These are phyloP conservation scores for Plutella xylostella DNA, from an alignment of 2,888 invertebrate species.

Conservation along the genomic window DNA sequence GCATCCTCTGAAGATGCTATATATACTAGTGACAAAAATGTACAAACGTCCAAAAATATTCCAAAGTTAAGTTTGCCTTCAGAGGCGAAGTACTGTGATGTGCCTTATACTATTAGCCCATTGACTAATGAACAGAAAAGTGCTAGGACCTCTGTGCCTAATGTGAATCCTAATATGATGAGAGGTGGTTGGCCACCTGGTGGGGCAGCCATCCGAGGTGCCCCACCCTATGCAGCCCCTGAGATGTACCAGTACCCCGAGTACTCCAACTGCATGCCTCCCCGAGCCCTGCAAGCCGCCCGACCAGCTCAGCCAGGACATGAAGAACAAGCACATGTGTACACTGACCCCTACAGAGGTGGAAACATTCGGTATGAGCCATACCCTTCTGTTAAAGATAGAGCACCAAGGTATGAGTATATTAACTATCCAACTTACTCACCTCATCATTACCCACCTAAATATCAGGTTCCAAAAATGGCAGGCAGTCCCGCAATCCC, in stretches of 20 bases:
- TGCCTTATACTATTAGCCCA: constrained; percentile 57
- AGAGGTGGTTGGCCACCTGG: constrained; percentile 40
- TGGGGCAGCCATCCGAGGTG: constrained; percentile 36
- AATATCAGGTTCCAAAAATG: constrained; percentile 44
- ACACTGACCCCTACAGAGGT: constrained; percentile 45
- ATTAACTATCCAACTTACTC: constrained; percentile 49
- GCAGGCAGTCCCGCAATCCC: constrained; percentile 32
- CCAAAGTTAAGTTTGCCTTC: constrained; percentile 37
- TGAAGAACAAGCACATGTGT: constrained; percentile 43
- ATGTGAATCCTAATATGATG: constrained; percentile 33
- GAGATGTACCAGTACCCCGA: constrained; percentile 54
- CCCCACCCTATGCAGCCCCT: constrained; percentile 41
- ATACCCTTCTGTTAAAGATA: constrained; percentile 51
- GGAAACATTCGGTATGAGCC: constrained; percentile 52
- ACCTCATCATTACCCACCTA: constrained; percentile 39
- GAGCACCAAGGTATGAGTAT: constrained; percentile 61
- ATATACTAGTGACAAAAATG: constrained; percentile 31
- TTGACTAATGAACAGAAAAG: constrained; percentile 48
- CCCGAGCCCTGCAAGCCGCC: constrained; percentile 36
- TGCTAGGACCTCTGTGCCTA: constrained; percentile 37
- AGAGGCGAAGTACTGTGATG: constrained; percentile 59
- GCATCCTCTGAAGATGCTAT: constrained; percentile 43
- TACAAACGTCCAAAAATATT: constrained; percentile 29
- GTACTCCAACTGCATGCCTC: constrained; percentile 42
- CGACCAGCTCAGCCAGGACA: constrained; percentile 38